Conservation (phyloP, 2,113 vertebrate genomes). For the Ochotona curzoniae region DNA sequence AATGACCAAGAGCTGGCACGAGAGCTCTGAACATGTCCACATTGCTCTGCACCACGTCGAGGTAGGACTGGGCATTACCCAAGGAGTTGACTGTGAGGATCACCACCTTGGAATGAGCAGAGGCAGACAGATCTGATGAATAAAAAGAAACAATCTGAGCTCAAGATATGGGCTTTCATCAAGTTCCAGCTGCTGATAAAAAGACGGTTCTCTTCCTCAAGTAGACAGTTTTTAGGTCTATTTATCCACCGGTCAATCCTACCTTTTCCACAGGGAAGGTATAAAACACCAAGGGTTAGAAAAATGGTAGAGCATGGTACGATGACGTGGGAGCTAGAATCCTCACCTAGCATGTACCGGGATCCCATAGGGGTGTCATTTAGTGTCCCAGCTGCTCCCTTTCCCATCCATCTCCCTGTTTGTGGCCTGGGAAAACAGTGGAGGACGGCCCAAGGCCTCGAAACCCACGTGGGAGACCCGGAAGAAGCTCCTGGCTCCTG, state of each 20-base stretch:
- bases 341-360: not conserved
- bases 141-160: slow-evolving; percentile 69
- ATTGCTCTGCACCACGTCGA: slow-evolving; percentile 93
- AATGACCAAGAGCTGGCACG: slow-evolving; percentile 89
- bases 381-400: no score
- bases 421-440: no score
- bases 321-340: no score
- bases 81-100: slow-evolving; percentile 94
- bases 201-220: not conserved
- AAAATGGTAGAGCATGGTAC: not conserved
- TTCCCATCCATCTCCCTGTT: no score
- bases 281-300: not conserved
- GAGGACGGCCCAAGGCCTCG: no score
- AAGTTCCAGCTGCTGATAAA: not conserved
- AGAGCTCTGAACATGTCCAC: slow-evolving; percentile 93
- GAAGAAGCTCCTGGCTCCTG: no score
- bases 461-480: no score
- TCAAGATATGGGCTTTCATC: not conserved
- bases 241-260: not conserved
- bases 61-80: slow-evolving; percentile 93
- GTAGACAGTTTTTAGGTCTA: not conserved
- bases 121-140: slow-evolving; percentile 90
- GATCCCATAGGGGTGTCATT: no score
- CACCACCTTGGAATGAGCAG: slow-evolving; percentile 92
- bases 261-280: not conserved